These are phyloP conservation scores for Tetraneura akinire DNA, from an alignment of 1,140 invertebrate genomes.

Conservation along the genomic window DNA sequence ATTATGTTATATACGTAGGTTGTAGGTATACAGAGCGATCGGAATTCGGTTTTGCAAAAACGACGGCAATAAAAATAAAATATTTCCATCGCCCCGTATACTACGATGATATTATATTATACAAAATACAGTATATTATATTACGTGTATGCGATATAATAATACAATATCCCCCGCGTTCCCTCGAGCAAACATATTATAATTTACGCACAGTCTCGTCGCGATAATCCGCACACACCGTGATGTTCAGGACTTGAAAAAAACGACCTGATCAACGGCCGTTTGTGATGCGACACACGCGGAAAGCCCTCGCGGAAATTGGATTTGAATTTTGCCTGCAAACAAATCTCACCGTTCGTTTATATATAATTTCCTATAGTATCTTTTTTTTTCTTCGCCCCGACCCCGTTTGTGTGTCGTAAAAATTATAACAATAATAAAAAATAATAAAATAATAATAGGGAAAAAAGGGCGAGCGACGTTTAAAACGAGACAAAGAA, in stretches of 20 bases:
- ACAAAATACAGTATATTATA: too few relatives aligned
- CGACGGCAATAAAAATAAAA: neutral
- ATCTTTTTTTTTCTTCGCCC: neutral
- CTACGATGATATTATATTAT: too few relatives aligned
- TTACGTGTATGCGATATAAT: too few relatives aligned
- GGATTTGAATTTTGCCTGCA: conserved; percentile 49
- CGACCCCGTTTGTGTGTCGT: neutral
- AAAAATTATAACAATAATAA: too few relatives aligned
- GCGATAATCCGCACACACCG: neutral
- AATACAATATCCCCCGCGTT: neutral
- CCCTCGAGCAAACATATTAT: conserved; percentile 1
- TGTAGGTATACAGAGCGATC: too few relatives aligned
- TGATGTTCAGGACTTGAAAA: neutral
- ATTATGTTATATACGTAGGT: too few relatives aligned
- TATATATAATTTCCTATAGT: conserved; percentile 22
- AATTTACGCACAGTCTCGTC: neutral
- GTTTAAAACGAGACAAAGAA: conserved; percentile 35
- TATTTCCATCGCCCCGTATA: neutral
- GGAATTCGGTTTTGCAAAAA: too few relatives aligned
- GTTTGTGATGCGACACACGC: neutral
- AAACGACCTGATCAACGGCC: conserved; percentile 44
- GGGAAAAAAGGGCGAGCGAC: conserved; percentile 2
- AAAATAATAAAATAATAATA: too few relatives aligned
- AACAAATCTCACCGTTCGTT: conserved; percentile 46
- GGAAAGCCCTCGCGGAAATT: conserved; percentile 25